Base-by-base conservation (phyloP, 2,113 vertebrate genomes). In the Porphyrio hochstetteri region DNA sequence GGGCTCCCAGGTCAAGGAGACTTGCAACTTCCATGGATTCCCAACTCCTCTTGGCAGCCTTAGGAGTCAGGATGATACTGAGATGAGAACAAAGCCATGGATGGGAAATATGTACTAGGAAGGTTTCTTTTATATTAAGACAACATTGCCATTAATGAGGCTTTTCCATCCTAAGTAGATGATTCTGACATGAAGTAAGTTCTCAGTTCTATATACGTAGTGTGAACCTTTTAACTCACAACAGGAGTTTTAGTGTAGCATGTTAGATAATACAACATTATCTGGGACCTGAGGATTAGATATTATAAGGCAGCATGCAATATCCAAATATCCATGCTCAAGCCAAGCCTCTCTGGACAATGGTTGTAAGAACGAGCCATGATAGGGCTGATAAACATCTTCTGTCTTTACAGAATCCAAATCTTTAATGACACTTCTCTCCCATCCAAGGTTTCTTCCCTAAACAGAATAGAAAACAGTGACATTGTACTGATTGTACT, bases 1-100 rank as follows among this genome's bases (percentile, higher is more conserved):
- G 11, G 9, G 16, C 13, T 3, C 4, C 3, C 13, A 42, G 16
- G 20, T 9, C 15, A 38, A 67, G 16, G 28, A 4, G 14, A 1
- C 0, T 3, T 3, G 17, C 3, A 69, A 6, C 2, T 9, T 35
- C 4, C 2, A 1, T 11, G 15, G n/a, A 2, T 28, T 46, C 3
- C 7, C 13, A 2, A 2, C 3, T 40, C 9, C 10, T 38, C 4
- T 16, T 5, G 7, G 35, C 27, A 77, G 52, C 16, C 21, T 59
- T 59, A 40, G 19, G 28, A 74, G 10, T 82, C 52, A 70, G 25
- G 18, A 8, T 25, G 13, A 71, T 10, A 25, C 15, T 14, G 15
- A 4, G 2, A 17, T 16, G 59, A 67, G 8, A 14, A 38, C 13
- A 65, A 92, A 86, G 76, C 9, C 38, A 28, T 53, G 28, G 27